phyloP scores from a whole-genome alignment of 92 coral and sea anemone species.

The Actinostola sp. region DNA sequence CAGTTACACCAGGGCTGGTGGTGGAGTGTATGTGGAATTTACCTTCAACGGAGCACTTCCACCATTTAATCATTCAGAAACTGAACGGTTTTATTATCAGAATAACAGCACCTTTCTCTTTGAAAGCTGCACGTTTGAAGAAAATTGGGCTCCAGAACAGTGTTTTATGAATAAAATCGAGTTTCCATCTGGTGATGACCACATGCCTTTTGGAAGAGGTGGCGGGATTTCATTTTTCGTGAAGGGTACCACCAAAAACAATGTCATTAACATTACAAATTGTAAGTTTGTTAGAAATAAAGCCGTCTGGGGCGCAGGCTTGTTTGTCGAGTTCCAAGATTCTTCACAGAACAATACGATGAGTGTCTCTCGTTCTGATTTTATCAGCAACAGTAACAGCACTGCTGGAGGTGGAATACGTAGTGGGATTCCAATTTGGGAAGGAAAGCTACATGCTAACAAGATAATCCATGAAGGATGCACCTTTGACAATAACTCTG shows the following conservation, averaged over 20 bases:
- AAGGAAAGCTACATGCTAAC: conserved; percentile 29
- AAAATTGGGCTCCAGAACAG: conserved; percentile 65
- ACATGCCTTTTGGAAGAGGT: conserved; percentile 82
- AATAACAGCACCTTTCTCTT: conserved; percentile 54
- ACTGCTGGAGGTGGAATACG: conserved; percentile 82
- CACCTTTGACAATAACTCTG: conserved; percentile 47
- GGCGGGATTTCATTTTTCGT: conserved; percentile 70
- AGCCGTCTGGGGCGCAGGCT: conserved; percentile 83
- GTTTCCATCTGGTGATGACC: conserved; percentile 35
- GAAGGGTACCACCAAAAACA: conserved; percentile 44
- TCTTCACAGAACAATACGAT: conserved; percentile 50
- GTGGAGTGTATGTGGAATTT: conserved; percentile 72
- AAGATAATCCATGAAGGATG: conserved; percentile 57
- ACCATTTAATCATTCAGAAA: conserved; percentile 39
- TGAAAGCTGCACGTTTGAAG: conserved; percentile 67
- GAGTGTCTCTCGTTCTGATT: conserved; percentile 33
- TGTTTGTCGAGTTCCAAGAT: conserved; percentile 66
- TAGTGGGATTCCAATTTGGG: conserved; percentile 45
- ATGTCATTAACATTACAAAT: conserved; percentile 32
- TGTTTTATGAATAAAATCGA: conserved; percentile 31
- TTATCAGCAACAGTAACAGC: conserved; percentile 49
- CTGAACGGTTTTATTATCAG: conserved; percentile 43
- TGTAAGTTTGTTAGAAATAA: conserved; percentile 61
- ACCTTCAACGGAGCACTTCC: conserved; percentile 54
- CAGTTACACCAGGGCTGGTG: conserved; percentile 60